Conservation (phyloP, 2,888 invertebrate genomes). For the Pimpla rufipes region DNA sequence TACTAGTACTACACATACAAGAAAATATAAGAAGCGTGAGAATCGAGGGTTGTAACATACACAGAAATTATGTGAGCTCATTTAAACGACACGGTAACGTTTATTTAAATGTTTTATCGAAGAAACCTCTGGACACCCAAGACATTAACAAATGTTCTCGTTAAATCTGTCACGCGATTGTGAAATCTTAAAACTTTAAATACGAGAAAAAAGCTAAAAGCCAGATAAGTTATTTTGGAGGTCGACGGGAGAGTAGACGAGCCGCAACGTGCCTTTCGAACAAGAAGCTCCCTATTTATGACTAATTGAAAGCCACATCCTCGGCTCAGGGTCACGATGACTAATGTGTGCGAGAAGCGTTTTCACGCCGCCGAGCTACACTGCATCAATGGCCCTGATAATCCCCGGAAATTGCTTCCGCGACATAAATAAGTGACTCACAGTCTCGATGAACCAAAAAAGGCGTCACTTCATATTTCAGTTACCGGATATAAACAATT, state of each 20-base stretch:
- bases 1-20: not conserved
- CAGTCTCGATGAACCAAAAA: conserved; percentile 11
- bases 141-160: too few relatives aligned
- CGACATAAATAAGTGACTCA: conserved; percentile 50
- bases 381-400: conserved; percentile 55
- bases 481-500: not conserved
- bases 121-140: not conserved
- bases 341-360: conserved; percentile 46
- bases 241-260: not conserved
- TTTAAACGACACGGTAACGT: not conserved
- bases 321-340: conserved; percentile 41
- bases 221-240: not conserved
- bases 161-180: too few relatives aligned
- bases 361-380: conserved; percentile 24
- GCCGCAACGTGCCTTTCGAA: not conserved
- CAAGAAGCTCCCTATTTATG: conserved; percentile 44
- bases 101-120: not conserved
- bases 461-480: not conserved
- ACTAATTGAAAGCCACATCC: conserved; percentile 55
- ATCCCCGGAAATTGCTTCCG: conserved; percentile 54
- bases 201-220: not conserved
- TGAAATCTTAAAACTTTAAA: not conserved
- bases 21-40: conserved; percentile 4
- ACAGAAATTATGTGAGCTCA: too few relatives aligned
- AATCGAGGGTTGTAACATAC: not conserved